Conservation (phyloP, 2,797 vertebrate species). For the Peromyscus nudipes region DNA sequence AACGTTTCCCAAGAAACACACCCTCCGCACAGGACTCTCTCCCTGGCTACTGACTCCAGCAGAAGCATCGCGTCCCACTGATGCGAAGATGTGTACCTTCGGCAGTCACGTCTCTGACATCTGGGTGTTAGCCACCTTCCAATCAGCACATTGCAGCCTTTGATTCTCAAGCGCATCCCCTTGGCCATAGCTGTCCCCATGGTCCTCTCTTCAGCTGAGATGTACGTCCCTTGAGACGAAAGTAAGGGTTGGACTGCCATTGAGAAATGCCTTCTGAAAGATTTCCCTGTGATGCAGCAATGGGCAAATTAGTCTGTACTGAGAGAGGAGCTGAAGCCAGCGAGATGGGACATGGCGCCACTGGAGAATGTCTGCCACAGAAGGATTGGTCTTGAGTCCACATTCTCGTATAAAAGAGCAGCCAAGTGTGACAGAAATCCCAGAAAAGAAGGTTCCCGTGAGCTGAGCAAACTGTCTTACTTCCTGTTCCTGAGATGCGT, state of each 20-base stretch:
- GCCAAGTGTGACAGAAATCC: not conserved
- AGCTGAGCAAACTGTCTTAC: not conserved
- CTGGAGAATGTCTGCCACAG: constrained; percentile 1
- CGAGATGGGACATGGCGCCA: not conserved
- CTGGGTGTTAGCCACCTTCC: not conserved
- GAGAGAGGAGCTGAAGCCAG: not conserved
- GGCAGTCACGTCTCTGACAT: not conserved
- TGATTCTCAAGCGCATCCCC: not conserved
- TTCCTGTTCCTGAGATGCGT: not conserved
- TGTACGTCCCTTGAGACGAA: not conserved
- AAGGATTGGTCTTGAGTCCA: not conserved
- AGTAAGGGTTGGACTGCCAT: not conserved
- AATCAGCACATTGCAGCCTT: accelerated
- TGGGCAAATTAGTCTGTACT: not conserved
- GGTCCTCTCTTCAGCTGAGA: not conserved
- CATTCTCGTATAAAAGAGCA: not conserved
- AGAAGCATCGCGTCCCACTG: not conserved
- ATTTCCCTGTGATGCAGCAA: not conserved
- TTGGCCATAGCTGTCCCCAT: accelerated
- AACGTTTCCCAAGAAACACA: not conserved
- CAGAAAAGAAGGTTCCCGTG: not conserved
- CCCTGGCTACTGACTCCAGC: not conserved
- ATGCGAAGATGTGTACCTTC: not conserved
- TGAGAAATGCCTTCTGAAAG: not conserved
- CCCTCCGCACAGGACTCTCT: not conserved